Base-by-base conservation (phyloP, 2,113 vertebrate species). In the Neomonachus schauinslandi region DNA sequence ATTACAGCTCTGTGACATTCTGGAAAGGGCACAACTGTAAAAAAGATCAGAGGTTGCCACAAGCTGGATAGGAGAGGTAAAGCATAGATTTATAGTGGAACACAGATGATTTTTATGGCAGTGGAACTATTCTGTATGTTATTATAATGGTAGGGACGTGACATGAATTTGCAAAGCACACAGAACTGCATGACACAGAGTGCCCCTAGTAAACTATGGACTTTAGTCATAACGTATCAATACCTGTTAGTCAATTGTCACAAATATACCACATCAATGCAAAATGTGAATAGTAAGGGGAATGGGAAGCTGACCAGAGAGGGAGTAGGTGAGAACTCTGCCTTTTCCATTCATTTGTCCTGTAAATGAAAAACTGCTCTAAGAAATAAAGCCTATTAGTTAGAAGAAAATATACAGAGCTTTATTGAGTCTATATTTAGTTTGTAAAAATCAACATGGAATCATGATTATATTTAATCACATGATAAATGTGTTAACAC, bases 381-480 rank as follows among this genome's bases (percentile, higher is more conserved):
- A 59, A 89, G 21, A 92, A 89, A 31, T 87, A 55, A 65, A 67
- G 39, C 31, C 5, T n/a, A 36, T 26, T 80, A 28, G n/a, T 69
- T 67, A 67, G 19, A 65, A 42, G 71, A 51, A 80, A 61, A 49
- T 53, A 80, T 55, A 18, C 2, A 63, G 9, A 0, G 24, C 10
- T 77, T 69, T 42, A 71, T 67, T 86, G 33, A 95, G 4, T 93
- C 22, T 74, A 12, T 77, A 86, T 85, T 76, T 93, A 93, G 90
- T 46, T 49, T 49, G 14, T 28, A 84, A 31, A 53, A 83, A 61
- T 63, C 57, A 94, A 36, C 33, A 69, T 26, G 57, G 1, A 51
- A 80, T 79, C 12, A 77, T 57, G 4, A 31, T 76, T 95, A 28
- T 51, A 65, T 49, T 82, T 87, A 80, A 79, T 79, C 10, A 65